These are phyloP conservation scores for Lepeophtheirus salmonis DNA, from an alignment of 1,140 invertebrate species.

Conservation along the genomic window DNA sequence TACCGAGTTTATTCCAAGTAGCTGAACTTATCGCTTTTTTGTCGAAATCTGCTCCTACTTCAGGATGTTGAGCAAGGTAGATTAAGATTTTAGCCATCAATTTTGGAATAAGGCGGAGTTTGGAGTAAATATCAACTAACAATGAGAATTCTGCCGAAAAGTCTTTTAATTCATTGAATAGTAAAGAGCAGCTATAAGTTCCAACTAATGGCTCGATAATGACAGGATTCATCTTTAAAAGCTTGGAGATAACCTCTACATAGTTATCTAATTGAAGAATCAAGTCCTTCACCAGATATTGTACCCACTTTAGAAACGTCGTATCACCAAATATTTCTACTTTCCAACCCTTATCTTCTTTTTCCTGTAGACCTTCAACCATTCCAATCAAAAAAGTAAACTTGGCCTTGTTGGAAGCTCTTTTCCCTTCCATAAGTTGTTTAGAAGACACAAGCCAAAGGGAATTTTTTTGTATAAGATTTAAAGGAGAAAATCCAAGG, in stretches of 20 bases:
- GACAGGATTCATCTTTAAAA: neutral
- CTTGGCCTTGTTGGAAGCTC: neutral
- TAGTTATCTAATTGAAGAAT: neutral
- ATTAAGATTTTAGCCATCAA: neutral
- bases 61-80: neutral
- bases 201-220: neutral
- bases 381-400: neutral
- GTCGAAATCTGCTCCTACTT: neutral
- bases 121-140: neutral
- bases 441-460: neutral
- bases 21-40: too few relatives aligned
- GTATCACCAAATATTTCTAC: neutral
- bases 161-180: neutral
- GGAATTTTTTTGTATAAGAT: neutral
- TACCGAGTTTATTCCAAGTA: neutral
- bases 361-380: neutral
- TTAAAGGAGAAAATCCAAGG: neutral
- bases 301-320: neutral
- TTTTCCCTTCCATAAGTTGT: too few relatives aligned
- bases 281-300: neutral
- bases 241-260: neutral
- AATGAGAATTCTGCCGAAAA: neutral
- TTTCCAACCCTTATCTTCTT: neutral
- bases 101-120: neutral
- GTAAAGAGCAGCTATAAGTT: neutral